Percentiles rank a stretch among this genome's conserved stretches.
These are phyloP conservation scores for Cabera pusaria DNA, from an alignment of 2,888 invertebrate genomes.

Conservation along the genomic window DNA sequence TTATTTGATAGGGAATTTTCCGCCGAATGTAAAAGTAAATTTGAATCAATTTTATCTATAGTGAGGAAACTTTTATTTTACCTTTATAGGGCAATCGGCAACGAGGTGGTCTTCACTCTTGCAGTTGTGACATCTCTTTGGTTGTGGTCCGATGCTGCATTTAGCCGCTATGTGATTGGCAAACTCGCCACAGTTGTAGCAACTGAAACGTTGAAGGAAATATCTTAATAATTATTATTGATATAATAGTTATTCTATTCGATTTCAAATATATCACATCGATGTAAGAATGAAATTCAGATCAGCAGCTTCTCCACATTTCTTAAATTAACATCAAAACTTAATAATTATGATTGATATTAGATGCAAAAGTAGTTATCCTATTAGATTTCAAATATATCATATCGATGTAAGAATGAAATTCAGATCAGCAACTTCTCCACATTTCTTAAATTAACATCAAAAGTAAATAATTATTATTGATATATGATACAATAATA, in stretches of 20 bases:
- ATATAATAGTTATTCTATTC: too few species aligned
- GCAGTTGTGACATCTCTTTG: constrained; percentile 95
- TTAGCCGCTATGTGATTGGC: constrained; percentile 96
- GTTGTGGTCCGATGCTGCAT: constrained; percentile 93
- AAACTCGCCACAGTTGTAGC: constrained; percentile 97
- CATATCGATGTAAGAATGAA: constrained; percentile 9
- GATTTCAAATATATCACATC: too few species aligned
- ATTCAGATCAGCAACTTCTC: constrained; percentile 11
- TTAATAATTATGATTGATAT: too few species aligned
- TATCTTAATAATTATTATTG: too few species aligned
- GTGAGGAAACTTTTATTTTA: constrained; percentile 30
- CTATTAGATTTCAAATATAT: too few species aligned
- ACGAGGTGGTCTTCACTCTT: constrained; percentile 94
- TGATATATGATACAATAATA: too few species aligned
- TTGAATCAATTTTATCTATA: background rate
- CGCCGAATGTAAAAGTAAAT: background rate
- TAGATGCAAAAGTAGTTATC: too few species aligned
- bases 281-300: constrained; percentile 8
- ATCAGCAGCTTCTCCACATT: constrained; percentile 16
- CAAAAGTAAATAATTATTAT: too few species aligned
- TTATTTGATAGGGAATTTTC: too few species aligned
- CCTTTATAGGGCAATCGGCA: constrained; percentile 91
- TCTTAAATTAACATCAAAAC: constrained; percentile 29
- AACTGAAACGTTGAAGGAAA: constrained; percentile 83
- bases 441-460: constrained; percentile 28